A percentile compares a stretch with the other conserved stretches of the same genome.
Conservation (phyloP, 92 coral and sea anemone species). For the Phenganax stokvisi region DNA sequence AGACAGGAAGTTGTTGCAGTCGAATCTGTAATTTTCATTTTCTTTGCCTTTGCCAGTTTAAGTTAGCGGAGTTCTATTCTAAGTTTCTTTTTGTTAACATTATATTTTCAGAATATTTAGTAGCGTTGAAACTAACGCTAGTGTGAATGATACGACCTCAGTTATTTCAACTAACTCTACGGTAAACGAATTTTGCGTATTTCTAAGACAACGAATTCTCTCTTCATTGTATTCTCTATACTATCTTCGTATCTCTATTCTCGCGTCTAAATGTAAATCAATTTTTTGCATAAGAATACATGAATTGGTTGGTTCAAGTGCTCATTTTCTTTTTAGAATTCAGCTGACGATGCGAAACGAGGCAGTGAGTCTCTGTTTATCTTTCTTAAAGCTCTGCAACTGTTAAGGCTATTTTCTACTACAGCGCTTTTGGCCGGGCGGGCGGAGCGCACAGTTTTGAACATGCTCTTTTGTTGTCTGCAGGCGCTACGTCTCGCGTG, state of each 20-base stretch:
- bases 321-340: neutral
- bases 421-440: too few relatives aligned
- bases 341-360: neutral
- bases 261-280: too few relatives aligned
- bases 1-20: neutral
- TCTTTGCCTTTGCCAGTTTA: neutral
- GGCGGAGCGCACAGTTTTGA: too few relatives aligned
- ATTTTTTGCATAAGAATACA: too few relatives aligned
- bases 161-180: neutral
- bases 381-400: too few relatives aligned
- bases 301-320: neutral
- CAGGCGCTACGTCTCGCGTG: too few relatives aligned
- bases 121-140: slow-evolving; percentile 1
- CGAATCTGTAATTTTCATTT: neutral
- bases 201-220: too few relatives aligned
- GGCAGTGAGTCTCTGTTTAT: neutral
- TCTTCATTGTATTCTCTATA: neutral
- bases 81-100: neutral
- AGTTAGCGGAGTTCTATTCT: neutral
- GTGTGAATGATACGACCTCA: neutral
- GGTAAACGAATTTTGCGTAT: neutral
- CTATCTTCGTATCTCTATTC: neutral
- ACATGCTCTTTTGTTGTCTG: too few relatives aligned
- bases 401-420: too few relatives aligned
- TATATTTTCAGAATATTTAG: slow-evolving; percentile 14